Evolutionary conservation across 2,888 invertebrate species (phyloP), one percentile per base, ranked within the genome.

Genomic region (Scotopteryx bipunctaria): DNA sequence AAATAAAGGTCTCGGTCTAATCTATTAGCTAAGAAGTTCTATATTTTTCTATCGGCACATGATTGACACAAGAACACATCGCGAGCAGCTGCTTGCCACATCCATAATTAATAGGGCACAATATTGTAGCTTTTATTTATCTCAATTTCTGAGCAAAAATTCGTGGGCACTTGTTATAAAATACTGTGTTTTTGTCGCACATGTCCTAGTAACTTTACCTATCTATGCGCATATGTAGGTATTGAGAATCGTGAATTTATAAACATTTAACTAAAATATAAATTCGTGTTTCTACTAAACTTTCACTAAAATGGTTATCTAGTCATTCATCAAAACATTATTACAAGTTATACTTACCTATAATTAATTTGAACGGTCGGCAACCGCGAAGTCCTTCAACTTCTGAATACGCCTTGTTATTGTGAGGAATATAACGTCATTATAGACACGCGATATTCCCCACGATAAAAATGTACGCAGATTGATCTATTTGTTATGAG

Each of bases 371-470:
- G 37, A 43, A 37, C 42, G 23, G 44, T 36, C 44, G 48, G 35
- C 44, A 54, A 54, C 48, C 48, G 48, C 40, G 40, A 44, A 54
- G 48, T 54, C 54, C 48, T 54, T 54, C 54, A 54, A 48, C 44
- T 41, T 33, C 32, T 44, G 54, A 54, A 48, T 48, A 41, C 44
- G 37, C 49, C 48, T 48, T 48, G 48, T 54, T 48, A 49, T 40
- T 44, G 33, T 35, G 32, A 43, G 36, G 35, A 53, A 47, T n/a
- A n/a, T 35, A 53, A 53, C 47, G 38, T 48, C 53, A 44, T 54
- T 54, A 54, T 21, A n/a, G 23, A 41, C 54, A 54, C 54, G 54
- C 54, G 36, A 54, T 48, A 44, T 36, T 41, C 44, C 33, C 31
- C 40, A 44, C 25, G 44, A 29, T 40, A 17, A 44, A 47, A 54